phyloP scores from a whole-genome alignment of 2,797 vertebrate species.

The Chloroceryle inda region DNA sequence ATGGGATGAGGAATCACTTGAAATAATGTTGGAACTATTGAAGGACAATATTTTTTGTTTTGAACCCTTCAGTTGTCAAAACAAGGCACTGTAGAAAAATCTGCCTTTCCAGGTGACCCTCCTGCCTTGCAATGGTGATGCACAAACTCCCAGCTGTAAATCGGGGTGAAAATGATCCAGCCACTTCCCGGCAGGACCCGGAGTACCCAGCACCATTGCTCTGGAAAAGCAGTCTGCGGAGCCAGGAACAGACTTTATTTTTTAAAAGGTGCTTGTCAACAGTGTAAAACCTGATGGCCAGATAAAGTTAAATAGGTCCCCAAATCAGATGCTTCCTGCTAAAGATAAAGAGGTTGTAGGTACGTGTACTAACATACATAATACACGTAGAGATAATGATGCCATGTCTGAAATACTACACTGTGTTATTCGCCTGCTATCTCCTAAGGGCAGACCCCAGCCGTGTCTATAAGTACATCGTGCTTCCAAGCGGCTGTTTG shows the following conservation, averaged over 20 bases:
- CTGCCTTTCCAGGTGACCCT: not conserved
- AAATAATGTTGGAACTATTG: not conserved
- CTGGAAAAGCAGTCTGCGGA: not conserved
- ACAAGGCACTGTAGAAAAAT: not conserved
- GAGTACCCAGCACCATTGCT: not conserved
- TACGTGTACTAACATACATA: rapidly evolving
- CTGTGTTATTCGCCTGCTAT: not conserved
- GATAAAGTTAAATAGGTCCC: not conserved
- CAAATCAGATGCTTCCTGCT: not conserved
- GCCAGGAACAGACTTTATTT: not conserved
- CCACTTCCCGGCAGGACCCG: not conserved
- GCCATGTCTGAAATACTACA: not conserved
- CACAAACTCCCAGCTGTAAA: not conserved
- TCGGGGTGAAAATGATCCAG: not conserved
- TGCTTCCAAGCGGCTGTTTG: not conserved
- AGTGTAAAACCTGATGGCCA: not conserved
- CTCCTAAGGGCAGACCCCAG: not conserved
- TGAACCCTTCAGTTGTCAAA: not conserved
- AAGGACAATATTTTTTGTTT: not conserved
- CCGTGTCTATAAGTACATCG: not conserved
- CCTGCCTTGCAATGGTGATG: not conserved
- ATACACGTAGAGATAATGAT: not conserved
- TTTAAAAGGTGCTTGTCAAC: not conserved
- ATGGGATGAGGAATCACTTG: not conserved
- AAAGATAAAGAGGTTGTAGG: not conserved